Percentiles rank a stretch among this genome's conserved stretches.
Conservation (phyloP, 1,140 invertebrate genomes). For the Copidosoma floridanum region DNA sequence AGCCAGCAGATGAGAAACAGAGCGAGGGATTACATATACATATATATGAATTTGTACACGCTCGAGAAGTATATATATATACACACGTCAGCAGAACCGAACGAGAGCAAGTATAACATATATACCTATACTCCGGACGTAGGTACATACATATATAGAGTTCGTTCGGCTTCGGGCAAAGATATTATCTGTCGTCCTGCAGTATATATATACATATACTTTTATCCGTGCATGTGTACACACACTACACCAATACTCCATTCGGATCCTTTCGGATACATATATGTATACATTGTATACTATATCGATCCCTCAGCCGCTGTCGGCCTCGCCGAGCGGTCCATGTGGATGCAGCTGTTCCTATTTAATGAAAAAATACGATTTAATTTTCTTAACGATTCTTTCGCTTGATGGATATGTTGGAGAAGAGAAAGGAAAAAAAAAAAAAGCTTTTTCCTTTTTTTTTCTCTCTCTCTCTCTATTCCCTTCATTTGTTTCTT, state of each 20-base stretch:
- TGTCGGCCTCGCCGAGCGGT: conserved; percentile 23
- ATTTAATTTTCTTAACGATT: conserved; percentile 19
- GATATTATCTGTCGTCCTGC: conserved; percentile 44
- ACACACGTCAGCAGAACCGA: too few species aligned
- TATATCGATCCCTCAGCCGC: neutral
- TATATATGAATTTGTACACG: too few species aligned
- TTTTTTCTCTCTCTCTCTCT: neutral
- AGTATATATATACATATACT: conserved; percentile 29
- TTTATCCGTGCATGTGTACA: conserved; percentile 44
- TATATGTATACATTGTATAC: too few species aligned
- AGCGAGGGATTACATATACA: conserved; percentile 7
- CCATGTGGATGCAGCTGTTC: conserved; percentile 30
- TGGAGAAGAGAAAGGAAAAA: too few species aligned
- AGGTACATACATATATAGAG: too few species aligned
- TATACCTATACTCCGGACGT: too few species aligned
- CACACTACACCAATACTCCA: too few species aligned
- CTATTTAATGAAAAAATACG: conserved; percentile 27
- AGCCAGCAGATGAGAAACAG: neutral
- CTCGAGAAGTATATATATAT: too few species aligned
- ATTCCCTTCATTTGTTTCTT: too few species aligned
- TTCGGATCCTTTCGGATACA: conserved; percentile 43
- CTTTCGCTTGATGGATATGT: neutral
- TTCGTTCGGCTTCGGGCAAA: conserved; percentile 31
- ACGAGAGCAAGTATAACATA: too few species aligned
- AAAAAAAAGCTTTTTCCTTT: too few species aligned